A percentile compares a stretch with the other conserved stretches of the same genome.
These are phyloP conservation scores for Neotoxoptera formosana DNA, from an alignment of 1,140 invertebrate species.

Conservation along the genomic window DNA sequence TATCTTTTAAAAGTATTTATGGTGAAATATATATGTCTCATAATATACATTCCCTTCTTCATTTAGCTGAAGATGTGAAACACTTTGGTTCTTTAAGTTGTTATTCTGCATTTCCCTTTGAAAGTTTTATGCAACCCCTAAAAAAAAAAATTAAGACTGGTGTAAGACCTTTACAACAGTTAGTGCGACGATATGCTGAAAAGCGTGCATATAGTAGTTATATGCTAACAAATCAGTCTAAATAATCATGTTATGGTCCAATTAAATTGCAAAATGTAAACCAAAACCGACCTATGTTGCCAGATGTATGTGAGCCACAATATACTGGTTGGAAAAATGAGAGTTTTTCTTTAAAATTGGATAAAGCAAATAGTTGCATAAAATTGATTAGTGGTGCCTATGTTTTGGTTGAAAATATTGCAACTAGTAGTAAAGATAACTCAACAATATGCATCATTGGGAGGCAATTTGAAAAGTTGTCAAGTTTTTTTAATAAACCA, in stretches of 20 bases:
- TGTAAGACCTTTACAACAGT: conserved; percentile 4
- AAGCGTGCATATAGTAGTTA: not conserved
- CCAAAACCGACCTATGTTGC: not conserved
- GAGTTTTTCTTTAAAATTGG: not conserved
- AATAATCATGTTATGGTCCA: not conserved
- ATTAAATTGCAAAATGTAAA: not conserved
- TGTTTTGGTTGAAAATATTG: conserved; percentile 23
- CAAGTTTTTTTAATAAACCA: not conserved
- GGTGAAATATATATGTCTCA: not conserved
- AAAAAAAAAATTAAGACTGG: conserved; percentile 4
- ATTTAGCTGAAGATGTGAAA: not conserved
- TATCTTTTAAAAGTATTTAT: not conserved
- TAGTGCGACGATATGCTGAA: not conserved
- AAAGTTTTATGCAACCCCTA: conserved; percentile 7
- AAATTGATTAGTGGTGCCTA: not conserved
- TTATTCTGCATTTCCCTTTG: not conserved
- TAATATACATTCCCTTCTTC: not conserved
- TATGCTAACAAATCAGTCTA: not conserved
- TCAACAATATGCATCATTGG: conserved; percentile 22
- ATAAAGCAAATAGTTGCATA: not conserved
- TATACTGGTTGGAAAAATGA: not conserved
- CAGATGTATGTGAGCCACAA: not conserved
- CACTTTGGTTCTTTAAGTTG: not conserved
- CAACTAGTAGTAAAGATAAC: not conserved
- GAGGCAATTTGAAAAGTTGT: not conserved